Base-by-base conservation (phyloP, 2,797 vertebrate genomes). In the Crocidura indochinensis region DNA sequence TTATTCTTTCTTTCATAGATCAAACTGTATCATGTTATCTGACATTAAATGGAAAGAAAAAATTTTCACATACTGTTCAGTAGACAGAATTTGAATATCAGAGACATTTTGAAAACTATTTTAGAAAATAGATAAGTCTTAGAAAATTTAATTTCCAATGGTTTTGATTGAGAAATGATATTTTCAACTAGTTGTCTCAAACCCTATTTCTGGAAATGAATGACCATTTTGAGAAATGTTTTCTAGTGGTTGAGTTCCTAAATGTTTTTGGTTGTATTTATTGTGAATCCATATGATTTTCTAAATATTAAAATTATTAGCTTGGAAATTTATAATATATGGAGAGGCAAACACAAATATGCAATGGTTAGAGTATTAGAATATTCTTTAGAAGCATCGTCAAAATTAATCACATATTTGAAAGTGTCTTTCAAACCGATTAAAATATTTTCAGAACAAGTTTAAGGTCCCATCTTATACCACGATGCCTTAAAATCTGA, bases 171-270 rank as follows among this genome's bases (percentile, higher is more conserved):
- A 80, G 92, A 97, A 97, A 65, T 73, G 71, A 75, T 95, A 97
- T 97, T 96, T 93, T 81, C 83, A 78, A 93, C 75, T 76, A 60
- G 10, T 96, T 90, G 2, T 93, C 44, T 75, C 91, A 38, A 38
- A 89, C 49, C 11, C n/a, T 92, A 60, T 64, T 94, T 87, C 95
- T 93, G 87, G 95, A 97, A 97, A 96, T 96, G 96, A 64, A 65
- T 94, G 81, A n/a, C 51, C 87, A 91, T 95, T 96, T 96, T 90
- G 84, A 91, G 87, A 87, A 93, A 79, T 31, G 73, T 71, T 95
- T 82, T 79, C 49, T 94, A 73, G 81, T 91, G 38, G 10, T 97
- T 88, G 71, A 11, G 77, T 84, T 95, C 76, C 8, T 71, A 82
- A 88, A 49, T 6, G 27, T 94, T 96, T 97, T 94, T 68, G 53